Conservation (phyloP, 2,113 vertebrate genomes). For the Megaceryle torquata region DNA sequence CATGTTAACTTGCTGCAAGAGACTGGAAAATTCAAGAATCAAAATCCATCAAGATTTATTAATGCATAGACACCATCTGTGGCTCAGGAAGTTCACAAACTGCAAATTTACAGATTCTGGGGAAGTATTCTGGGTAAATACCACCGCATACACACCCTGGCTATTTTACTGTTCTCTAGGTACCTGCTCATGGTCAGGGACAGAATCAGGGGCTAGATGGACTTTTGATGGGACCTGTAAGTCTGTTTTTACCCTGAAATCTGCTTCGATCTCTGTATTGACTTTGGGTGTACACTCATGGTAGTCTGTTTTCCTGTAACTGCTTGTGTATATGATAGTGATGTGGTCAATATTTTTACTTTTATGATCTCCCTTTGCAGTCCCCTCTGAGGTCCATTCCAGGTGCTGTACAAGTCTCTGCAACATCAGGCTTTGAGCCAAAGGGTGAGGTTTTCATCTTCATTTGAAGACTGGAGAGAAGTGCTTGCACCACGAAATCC, state of each 20-base stretch:
- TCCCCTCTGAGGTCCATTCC: not conserved
- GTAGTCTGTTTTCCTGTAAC: not conserved
- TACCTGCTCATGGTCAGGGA: not conserved
- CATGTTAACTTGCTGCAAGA: not conserved
- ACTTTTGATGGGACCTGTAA: not conserved
- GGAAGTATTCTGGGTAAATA: not conserved
- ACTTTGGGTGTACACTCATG: not conserved
- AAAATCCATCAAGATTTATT: not conserved
- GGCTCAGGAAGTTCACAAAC: not conserved
- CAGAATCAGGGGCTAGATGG: not conserved
- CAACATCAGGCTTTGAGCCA: not conserved
- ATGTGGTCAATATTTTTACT: not conserved
- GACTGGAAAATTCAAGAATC: not conserved
- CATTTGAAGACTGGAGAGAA: not conserved
- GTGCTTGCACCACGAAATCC: not conserved
- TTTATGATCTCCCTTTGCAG: not conserved
- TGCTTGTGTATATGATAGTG: not conserved
- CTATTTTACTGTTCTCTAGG: not conserved
- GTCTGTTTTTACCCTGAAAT: not conserved
- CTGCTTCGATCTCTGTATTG: not conserved
- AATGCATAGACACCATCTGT: not conserved
- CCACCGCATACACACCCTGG: not conserved
- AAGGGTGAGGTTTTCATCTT: conserved; percentile 21
- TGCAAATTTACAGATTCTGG: not conserved
- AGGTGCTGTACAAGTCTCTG: conserved; percentile 13